Percentiles rank a stretch among this genome's conserved stretches.
These are phyloP conservation scores for Brachyhypopomus occidentalis DNA, from an alignment of 2,113 vertebrate genomes.

Conservation along the genomic window DNA sequence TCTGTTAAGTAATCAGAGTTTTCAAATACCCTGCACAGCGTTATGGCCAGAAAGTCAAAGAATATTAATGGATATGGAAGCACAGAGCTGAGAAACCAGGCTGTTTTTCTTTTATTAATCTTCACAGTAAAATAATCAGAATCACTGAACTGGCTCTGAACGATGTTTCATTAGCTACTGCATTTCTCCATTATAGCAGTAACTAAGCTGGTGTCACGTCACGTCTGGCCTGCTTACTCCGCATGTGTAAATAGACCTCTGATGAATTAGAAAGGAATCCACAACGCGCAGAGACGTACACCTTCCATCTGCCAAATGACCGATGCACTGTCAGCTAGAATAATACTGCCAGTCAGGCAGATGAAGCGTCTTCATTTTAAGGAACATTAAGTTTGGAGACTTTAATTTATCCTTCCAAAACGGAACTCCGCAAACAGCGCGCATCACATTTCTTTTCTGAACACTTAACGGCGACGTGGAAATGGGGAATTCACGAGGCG, in stretches of 20 bases:
- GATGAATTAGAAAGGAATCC: slow-evolving; percentile 44
- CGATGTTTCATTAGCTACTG: slow-evolving; percentile 39
- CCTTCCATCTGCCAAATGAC: slow-evolving; percentile 52
- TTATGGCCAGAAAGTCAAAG: neutral
- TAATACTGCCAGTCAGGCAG: slow-evolving; percentile 56
- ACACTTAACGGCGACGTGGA: slow-evolving; percentile 11
- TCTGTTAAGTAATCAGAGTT: neutral
- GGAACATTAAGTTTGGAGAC: slow-evolving; percentile 61
- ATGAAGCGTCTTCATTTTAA: slow-evolving; percentile 66
- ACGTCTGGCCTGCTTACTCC: slow-evolving; percentile 45
- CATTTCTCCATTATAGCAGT: slow-evolving; percentile 30
- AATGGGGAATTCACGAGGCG: neutral
- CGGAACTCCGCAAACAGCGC: slow-evolving; percentile 22
- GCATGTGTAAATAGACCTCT: slow-evolving; percentile 45
- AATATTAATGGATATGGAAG: neutral
- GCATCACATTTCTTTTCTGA: slow-evolving; percentile 30
- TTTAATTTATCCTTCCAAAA: slow-evolving; percentile 59
- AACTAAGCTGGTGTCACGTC: slow-evolving; percentile 29
- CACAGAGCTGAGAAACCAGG: neutral
- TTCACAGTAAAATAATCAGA: slow-evolving; percentile 2
- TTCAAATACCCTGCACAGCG: neutral
- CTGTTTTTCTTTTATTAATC: slow-evolving; percentile 1
- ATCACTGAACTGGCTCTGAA: slow-evolving; percentile 12
- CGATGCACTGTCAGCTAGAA: slow-evolving; percentile 59
- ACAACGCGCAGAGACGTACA: slow-evolving; percentile 22